Evolutionary conservation across 2,888 invertebrate species (phyloP), one percentile per base, ranked within the genome.

Genomic region (Ypsolopha sequella): DNA sequence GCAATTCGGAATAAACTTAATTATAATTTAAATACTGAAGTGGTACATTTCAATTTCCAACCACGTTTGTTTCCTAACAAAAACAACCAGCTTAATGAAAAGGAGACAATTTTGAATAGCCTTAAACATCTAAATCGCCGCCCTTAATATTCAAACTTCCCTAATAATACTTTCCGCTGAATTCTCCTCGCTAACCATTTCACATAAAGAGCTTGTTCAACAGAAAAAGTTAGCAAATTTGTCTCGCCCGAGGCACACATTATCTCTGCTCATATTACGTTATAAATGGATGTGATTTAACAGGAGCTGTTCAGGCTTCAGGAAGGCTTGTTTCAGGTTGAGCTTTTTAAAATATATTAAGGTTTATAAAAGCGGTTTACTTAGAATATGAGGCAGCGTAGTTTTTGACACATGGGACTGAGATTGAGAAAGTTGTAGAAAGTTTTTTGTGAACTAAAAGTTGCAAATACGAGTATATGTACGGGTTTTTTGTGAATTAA

Each of bases 171-270:
- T 70, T 68, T 59, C 58, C 59, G 57, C 56, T 58, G 58, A 69
- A 68, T 67, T 64, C 60, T 59, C 63, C 52, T 57, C 61, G 63
- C 60, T 66, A 64, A 70, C 68, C 69, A 69, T 72, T 72, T 65
- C 63, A 66, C 62, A 71, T 69, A 71, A 66, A 71, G 67, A 70
- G 70, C 65, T 71, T 71, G 68, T 72, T 71, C 65, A 71, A 72
- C 72, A 70, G 68, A 71, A 73, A 73, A 73, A 73, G 70, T 73
- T 73, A 56, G 71, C 65, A 67, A 70, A 73, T 73, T 73, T 71
- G 70, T 73, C 72, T 67, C 63, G 66, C 71, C 67, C 63, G 64
- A 53, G 69, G 72, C 70, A 71, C 71, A 70, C 68, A 72, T 72
- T 73, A 73, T 72, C 70, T 70, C 63, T 60, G 67, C 64, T 71